Evolutionary conservation across 2,888 invertebrate species (phyloP).

Genomic region (Acanthosoma haemorrhoidale): DNA sequence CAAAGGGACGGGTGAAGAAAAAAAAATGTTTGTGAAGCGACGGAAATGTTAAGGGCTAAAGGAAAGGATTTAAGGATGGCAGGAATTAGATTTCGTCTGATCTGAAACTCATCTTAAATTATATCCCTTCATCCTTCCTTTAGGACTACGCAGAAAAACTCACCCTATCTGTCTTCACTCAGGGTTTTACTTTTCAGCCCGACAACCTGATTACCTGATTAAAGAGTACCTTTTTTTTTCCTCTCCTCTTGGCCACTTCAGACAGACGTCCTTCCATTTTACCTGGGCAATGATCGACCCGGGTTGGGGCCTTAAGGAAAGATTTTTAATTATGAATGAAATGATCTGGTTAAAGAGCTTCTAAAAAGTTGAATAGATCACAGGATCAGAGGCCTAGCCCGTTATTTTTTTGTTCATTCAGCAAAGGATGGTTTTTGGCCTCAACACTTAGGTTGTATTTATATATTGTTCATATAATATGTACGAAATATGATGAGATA

Average conservation of each 20-base stretch:
- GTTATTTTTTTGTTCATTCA: no score
- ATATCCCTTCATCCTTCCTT: background rate
- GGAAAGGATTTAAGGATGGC: background rate
- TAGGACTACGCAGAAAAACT: background rate
- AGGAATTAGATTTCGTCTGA: constrained; percentile 17
- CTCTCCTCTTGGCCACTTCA: background rate
- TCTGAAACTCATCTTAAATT: constrained; percentile 15
- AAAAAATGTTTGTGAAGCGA: background rate
- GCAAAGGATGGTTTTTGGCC: no score
- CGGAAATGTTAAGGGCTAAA: background rate
- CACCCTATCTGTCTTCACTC: background rate
- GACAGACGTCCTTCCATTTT: background rate
- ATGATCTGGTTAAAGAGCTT: no score
- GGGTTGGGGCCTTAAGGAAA: no score
- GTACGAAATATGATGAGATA: no score
- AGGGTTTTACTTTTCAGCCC: constrained; percentile 11
- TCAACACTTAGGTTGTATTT: no score
- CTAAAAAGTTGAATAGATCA: no score
- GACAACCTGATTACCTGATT: constrained; percentile 24
- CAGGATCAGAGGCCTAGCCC: no score
- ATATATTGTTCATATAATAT: no score
- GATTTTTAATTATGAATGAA: no score
- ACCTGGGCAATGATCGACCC: no score
- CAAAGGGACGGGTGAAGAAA: no score
- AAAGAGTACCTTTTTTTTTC: background rate